Evolutionary conservation across 2,113 vertebrate genomes (phyloP).

Genomic region (Chionis minor): DNA sequence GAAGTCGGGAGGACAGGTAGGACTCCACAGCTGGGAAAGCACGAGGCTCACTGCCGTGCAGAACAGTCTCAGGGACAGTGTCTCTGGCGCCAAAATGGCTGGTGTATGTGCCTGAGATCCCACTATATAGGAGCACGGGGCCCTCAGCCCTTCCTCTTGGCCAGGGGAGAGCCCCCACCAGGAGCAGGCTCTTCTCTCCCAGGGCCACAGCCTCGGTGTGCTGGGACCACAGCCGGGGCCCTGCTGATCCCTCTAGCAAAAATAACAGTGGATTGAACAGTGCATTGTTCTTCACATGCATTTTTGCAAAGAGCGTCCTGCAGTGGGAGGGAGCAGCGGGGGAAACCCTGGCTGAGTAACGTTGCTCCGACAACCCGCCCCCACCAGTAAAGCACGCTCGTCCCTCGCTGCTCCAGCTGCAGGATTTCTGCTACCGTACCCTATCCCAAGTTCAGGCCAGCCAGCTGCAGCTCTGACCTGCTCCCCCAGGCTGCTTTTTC

Average conservation of each 20-base stretch:
- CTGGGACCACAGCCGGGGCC: background rate
- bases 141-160: background rate
- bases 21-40: background rate
- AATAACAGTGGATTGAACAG: background rate
- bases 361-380: background rate
- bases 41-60: background rate
- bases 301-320: background rate
- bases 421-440: background rate
- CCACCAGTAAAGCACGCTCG: background rate
- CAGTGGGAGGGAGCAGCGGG: background rate
- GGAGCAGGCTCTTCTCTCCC: background rate
- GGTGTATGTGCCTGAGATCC: background rate
- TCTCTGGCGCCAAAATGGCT: background rate
- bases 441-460: background rate
- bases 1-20: background rate
- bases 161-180: background rate
- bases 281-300: background rate
- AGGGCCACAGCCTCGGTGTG: background rate
- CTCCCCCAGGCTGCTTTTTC: background rate
- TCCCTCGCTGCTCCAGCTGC: rapidly evolving
- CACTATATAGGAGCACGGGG: rapidly evolving
- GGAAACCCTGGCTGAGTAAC: background rate
- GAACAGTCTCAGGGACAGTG: background rate
- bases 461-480: background rate
- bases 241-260: background rate